Base-by-base conservation (phyloP, 2,797 vertebrate species). In the Neostethus bicornis region DNA sequence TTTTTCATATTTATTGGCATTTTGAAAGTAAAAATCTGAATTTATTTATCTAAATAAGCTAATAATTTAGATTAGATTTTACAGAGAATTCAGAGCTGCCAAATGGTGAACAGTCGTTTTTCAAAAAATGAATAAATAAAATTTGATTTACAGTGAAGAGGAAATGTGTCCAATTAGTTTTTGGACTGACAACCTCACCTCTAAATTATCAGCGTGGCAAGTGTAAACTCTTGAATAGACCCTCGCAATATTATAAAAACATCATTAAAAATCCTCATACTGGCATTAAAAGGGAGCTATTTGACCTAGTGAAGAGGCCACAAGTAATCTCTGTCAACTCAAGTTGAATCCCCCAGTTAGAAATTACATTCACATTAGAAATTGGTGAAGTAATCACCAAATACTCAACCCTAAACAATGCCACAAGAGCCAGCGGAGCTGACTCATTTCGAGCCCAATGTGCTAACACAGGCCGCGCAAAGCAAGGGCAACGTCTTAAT, bases 401-500 rank as follows among this genome's bases (percentile, higher is more conserved):
- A 35, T 73, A 45, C 75, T 82, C 80, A 47, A 45, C 14, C 31
- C 59, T 53, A 83, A 85, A 87, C 84, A 82, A 79, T 66, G 51
- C 44, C 7, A n/a, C 19, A 11, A 63, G 69, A 79, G 61, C 79
- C 68, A 57, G 50, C 55, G 9, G 29, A 68, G 53, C 52, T 3
- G 29, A 73, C 69, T 71, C 61, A 55, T 67, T 80, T 45, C 37
- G 59, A 79, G 77, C 77, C 76, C 67, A 55, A 1, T 25, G 52
- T 63, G 68, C 75, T 86, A 81, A 87, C 76, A 72, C 60, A 68
- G 73, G 67, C 37, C 48, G 68, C 52, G 67, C 73, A 57, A 73
- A 77, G 63, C 31, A 74, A 88, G 75, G 66, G 71, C 79, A 79
- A 72, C 73, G 42, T 85, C 66, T 86, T 90, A 89, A 90, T 90